These are phyloP conservation scores for Parapsyche elsis DNA, from an alignment of 1,140 invertebrate genomes.

Conservation along the genomic window DNA sequence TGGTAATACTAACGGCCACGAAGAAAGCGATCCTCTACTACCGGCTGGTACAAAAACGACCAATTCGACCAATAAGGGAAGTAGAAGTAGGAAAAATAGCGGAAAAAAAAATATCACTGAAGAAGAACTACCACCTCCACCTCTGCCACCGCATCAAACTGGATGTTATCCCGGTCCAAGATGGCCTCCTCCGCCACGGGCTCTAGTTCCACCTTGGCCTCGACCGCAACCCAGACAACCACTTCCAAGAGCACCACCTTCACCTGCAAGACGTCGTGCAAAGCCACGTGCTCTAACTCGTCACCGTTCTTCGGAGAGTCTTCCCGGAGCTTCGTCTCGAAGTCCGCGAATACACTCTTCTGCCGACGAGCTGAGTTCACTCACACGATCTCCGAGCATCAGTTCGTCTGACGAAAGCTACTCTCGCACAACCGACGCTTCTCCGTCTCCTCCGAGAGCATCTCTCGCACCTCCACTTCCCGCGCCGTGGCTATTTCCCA, in stretches of 20 bases:
- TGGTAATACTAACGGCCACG: constrained; percentile 64
- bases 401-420: constrained; percentile 86
- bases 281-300: constrained; percentile 60
- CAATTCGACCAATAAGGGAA: constrained; percentile 65
- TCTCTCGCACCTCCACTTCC: constrained; percentile 72
- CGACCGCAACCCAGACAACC: constrained; percentile 64
- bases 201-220: constrained; percentile 69
- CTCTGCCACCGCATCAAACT: constrained; percentile 67
- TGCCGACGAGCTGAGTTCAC: constrained; percentile 81
- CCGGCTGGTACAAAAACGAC: constrained; percentile 68
- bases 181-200: constrained; percentile 65
- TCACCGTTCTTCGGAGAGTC: constrained; percentile 74
- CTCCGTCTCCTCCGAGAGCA: constrained; percentile 67
- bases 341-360: constrained; percentile 76
- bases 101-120: constrained; percentile 57
- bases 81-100: constrained; percentile 58
- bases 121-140: constrained; percentile 64
- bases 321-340: constrained; percentile 66
- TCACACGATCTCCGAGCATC: constrained; percentile 81
- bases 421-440: constrained; percentile 77
- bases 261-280: constrained; percentile 56
- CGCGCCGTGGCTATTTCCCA: constrained; percentile 57
- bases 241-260: constrained; percentile 62
- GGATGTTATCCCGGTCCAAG: constrained; percentile 58
- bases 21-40: constrained; percentile 76